Percentiles rank a stretch among this genome's conserved stretches.
phyloP scores from a whole-genome alignment of 2,888 invertebrate species.

The Camptogramma bilineatum region DNA sequence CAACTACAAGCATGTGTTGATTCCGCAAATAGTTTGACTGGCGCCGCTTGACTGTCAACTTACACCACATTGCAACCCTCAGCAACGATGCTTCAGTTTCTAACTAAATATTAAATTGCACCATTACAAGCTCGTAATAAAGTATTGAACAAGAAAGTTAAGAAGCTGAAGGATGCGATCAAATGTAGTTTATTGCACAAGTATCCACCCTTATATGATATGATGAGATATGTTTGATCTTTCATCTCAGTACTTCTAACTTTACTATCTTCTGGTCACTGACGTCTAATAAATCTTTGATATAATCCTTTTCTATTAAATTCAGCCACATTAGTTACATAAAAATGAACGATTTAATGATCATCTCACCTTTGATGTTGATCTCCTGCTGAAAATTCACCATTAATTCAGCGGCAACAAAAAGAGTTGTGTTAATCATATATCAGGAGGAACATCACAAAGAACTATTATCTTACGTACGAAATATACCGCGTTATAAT shows the following conservation, averaged over 20 bases:
- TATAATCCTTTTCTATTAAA: conserved; percentile 27
- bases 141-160: not conserved
- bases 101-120: not conserved
- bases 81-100: not conserved
- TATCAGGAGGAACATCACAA: conserved; percentile 68
- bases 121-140: not conserved
- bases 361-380: conserved; percentile 63
- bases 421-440: conserved; percentile 68
- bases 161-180: not conserved
- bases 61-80: conserved; percentile 4
- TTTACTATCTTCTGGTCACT: conserved; percentile 33
- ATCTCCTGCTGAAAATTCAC: conserved; percentile 64
- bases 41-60: conserved; percentile 45
- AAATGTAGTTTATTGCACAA: conserved; percentile 1
- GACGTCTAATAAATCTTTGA: conserved; percentile 26
- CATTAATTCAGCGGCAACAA: conserved; percentile 67
- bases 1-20: conserved; percentile 38
- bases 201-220: conserved; percentile 35
- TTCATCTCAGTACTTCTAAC: conserved; percentile 17
- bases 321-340: conserved; percentile 40
- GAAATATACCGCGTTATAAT: conserved; percentile 65
- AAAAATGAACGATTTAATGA: conserved; percentile 39
- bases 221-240: conserved; percentile 18
- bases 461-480: conserved; percentile 64
- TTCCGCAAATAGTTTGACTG: conserved; percentile 52